Conservation (phyloP, 2,888 invertebrate species). For the Pseudococcus longispinus region DNA sequence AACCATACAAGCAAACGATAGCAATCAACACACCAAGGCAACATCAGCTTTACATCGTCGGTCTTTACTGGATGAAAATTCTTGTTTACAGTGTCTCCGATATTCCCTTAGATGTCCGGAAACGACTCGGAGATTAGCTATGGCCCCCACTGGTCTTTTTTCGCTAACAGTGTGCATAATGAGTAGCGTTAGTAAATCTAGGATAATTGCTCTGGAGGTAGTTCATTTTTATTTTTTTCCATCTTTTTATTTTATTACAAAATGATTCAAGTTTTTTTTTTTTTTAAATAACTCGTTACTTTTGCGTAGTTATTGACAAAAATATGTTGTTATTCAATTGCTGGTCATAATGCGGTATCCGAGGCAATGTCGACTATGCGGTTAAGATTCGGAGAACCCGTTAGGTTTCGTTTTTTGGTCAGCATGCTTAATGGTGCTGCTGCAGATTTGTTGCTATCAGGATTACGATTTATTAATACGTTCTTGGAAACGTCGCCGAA, state of each 20-base stretch:
- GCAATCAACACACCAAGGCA: conserved; percentile 66
- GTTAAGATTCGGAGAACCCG: conserved; percentile 88
- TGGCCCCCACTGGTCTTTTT: conserved; percentile 81
- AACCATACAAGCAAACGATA: conserved; percentile 77
- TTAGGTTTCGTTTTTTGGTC: conserved; percentile 87
- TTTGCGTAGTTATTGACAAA: conserved; percentile 77
- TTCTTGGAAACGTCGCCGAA: conserved; percentile 78
- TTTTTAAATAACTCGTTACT: conserved; percentile 26
- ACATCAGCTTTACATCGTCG: conserved; percentile 63
- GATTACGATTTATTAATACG: conserved; percentile 83
- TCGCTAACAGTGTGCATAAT: conserved; percentile 86
- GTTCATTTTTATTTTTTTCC: conserved; percentile 9
- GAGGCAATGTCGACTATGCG: conserved; percentile 89
- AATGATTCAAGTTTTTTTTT: conserved; percentile 6
- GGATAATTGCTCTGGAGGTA: conserved; percentile 86
- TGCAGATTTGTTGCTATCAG: conserved; percentile 78
- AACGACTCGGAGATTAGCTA: conserved; percentile 77
- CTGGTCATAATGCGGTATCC: conserved; percentile 84
- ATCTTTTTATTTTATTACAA: background rate
- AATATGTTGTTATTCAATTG: conserved; percentile 75
- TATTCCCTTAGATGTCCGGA: conserved; percentile 82
- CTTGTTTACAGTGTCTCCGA: conserved; percentile 87
- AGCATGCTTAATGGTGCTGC: conserved; percentile 81
- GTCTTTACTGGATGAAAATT: conserved; percentile 83
- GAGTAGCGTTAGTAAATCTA: conserved; percentile 84